Evolutionary conservation across 2,888 invertebrate genomes (phyloP), one percentile per base, ranked within the genome.

Genomic region (Steromphala cineraria): DNA sequence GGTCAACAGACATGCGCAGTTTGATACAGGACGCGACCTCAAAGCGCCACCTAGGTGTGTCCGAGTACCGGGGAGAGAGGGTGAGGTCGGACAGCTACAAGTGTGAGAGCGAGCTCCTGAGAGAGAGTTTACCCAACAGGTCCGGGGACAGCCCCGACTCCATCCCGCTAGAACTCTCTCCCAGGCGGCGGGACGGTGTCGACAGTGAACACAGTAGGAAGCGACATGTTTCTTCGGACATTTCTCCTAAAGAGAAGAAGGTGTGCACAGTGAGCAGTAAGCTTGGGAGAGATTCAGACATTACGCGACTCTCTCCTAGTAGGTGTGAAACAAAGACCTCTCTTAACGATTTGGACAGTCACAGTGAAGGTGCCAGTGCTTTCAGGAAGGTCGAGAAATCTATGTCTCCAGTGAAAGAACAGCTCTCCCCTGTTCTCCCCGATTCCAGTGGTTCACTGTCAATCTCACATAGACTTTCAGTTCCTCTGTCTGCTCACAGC

Each of bases 311-410:
- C 3, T 71, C 71, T 40, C 40, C 71, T 17, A 56, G 24, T 24
- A 3, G 24, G 4, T 56, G 24, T 24, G 56, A 56, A 56, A 19
- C 71, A 13, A 40, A n/a, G 19, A 40, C n/a, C 13, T 36, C 28
- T 36, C 4, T 36, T 0, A 31, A 40, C 36, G 71, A 71, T 19
- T 71, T 71, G 2, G 40, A 71, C 31, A 31, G 36, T 19, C 71
- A 71, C 71, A 36, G 31, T 4, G 71, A 71, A 31, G 40, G 40
- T 31, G 71, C 56, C 28, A 91, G 91, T 86, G 92, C 92, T 19
- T 92, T 92, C 80, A 84, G 89, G 79, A 91, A 91, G 84, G 91
- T 92, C 19, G 90, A 90, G 81, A 87, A 87, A 67, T 67, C 80
- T 0, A 52, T 75, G 17, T 67, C 80, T 2, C 80, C 75, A 4